phyloP scores from a whole-genome alignment of 1,140 invertebrate species.

The Meloidogyne hapla region DNA sequence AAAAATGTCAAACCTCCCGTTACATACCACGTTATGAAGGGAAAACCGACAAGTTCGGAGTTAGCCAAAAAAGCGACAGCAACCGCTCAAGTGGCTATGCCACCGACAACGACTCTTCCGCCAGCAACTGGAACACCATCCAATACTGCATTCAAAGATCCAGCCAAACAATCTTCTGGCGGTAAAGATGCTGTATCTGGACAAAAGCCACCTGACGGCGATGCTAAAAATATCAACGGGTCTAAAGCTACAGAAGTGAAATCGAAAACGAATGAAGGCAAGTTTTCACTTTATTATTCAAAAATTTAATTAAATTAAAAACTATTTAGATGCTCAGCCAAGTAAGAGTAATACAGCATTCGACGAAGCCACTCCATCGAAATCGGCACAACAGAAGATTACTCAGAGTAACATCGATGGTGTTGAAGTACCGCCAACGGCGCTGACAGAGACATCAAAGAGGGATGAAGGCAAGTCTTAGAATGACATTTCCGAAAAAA shows the following conservation, averaged over 20 bases:
- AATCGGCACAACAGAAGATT: not conserved
- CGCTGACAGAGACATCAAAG: not conserved
- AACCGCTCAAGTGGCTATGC: not conserved
- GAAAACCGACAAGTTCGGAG: not conserved
- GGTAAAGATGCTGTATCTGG: too few species aligned
- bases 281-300: not conserved
- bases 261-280: not conserved
- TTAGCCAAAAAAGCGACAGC: not conserved
- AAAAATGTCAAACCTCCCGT: not conserved
- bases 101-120: too few species aligned
- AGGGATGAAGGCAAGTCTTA: not conserved
- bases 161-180: not conserved
- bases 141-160: not conserved
- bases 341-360: constrained; percentile 1
- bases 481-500: not conserved
- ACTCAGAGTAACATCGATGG: not conserved
- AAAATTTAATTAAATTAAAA: not conserved
- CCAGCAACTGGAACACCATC: too few species aligned
- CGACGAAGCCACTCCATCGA: not conserved
- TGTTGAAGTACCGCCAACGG: not conserved
- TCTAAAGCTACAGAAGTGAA: not conserved
- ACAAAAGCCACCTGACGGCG: not conserved
- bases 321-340: not conserved
- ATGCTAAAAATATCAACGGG: not conserved
- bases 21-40: constrained; percentile 1